Conservation (phyloP, 1,140 invertebrate genomes). For the Dinoponera quadriceps region DNA sequence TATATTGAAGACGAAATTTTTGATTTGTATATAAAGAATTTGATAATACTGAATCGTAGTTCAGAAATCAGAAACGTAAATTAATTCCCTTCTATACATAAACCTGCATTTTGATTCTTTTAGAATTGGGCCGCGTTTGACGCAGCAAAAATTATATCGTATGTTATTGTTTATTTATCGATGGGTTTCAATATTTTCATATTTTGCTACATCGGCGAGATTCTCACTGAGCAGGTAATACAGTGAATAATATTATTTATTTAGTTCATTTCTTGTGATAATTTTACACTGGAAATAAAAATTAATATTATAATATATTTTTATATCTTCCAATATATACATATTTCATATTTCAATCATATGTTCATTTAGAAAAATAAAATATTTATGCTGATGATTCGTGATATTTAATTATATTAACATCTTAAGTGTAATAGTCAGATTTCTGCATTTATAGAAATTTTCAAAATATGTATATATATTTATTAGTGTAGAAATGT, state of each 20-base stretch:
- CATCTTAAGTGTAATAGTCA: background rate
- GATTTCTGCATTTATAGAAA: background rate
- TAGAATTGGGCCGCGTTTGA: slow-evolving; percentile 70
- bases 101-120: background rate
- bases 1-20: no score
- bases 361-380: background rate
- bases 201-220: slow-evolving; percentile 75
- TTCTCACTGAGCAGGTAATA: slow-evolving; percentile 69
- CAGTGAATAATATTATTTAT: no score
- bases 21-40: no score
- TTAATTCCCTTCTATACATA: no score
- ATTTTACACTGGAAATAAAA: no score
- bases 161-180: slow-evolving; percentile 65
- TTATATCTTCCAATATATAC: no score
- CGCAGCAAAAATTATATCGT: slow-evolving; percentile 40
- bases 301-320: background rate
- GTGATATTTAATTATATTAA: background rate
- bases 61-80: no score
- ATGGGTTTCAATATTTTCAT: slow-evolving; percentile 72
- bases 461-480: background rate
- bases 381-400: background rate
- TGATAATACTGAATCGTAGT: no score
- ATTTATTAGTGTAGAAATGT: slow-evolving; percentile 65
- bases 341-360: background rate
- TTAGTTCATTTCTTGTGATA: no score